Conservation (phyloP, 2,888 invertebrate genomes). For the Oeneis ivallda region DNA sequence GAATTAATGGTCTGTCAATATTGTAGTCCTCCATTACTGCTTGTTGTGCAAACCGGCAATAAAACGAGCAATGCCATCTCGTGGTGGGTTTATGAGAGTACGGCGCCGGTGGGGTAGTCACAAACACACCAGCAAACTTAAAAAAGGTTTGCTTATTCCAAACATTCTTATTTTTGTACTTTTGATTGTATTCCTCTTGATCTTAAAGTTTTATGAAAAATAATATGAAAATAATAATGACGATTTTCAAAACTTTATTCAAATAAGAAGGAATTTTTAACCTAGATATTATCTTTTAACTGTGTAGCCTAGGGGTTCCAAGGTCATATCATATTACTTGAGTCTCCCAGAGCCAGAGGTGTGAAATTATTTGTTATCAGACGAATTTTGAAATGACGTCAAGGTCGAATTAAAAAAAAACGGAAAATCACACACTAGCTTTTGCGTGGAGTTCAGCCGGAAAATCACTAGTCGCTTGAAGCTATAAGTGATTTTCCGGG, state of each 20-base stretch:
- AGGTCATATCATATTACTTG: too few relatives aligned
- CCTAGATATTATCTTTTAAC: too few relatives aligned
- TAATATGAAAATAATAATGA: background rate
- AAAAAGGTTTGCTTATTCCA: background rate
- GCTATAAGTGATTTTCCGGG: too few relatives aligned
- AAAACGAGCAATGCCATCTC: constrained; percentile 73
- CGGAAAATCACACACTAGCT: too few relatives aligned
- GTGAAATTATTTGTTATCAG: too few relatives aligned
- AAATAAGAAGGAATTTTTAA: background rate
- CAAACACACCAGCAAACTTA: constrained; percentile 15
- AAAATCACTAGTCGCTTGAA: too few relatives aligned
- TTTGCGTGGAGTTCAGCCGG: too few relatives aligned
- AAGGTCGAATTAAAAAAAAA: too few relatives aligned
- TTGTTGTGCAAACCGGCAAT: constrained; percentile 74
- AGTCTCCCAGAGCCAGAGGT: too few relatives aligned
- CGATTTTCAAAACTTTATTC: background rate
- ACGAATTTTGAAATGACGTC: too few relatives aligned
- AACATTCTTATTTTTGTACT: background rate
- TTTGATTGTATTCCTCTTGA: background rate
- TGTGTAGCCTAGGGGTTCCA: too few relatives aligned
- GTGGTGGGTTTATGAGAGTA: constrained; percentile 63
- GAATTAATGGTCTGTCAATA: constrained; percentile 82
- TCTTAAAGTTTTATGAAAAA: too few relatives aligned
- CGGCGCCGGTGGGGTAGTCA: constrained; percentile 50
- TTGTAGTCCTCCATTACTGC: constrained; percentile 76